Conservation (phyloP, 2,113 vertebrate genomes). For the Eubucco bourcierii region DNA sequence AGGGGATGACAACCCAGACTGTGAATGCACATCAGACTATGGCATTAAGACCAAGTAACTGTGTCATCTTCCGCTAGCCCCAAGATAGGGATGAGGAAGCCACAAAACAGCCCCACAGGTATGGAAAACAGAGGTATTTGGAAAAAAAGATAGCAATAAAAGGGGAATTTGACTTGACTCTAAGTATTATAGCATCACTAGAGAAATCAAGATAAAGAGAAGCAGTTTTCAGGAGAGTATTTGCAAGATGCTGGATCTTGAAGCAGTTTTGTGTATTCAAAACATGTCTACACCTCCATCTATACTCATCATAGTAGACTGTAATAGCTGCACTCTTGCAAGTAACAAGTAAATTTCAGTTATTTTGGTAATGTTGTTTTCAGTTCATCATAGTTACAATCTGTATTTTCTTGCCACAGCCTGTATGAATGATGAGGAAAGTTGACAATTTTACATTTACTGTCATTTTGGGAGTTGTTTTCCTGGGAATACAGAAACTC, state of each 20-base stretch:
- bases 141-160: background rate
- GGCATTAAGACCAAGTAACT: background rate
- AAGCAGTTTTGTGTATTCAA: background rate
- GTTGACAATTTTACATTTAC: conserved; percentile 3
- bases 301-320: background rate
- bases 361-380: conserved; percentile 44
- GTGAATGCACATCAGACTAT: background rate
- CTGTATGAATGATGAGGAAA: background rate
- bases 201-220: background rate
- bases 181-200: background rate
- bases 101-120: background rate
- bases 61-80: background rate
- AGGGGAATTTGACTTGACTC: background rate
- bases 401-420: background rate
- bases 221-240: background rate
- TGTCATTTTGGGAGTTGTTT: background rate
- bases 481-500: background rate
- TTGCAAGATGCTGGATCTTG: background rate
- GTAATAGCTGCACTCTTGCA: background rate
- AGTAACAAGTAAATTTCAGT: conserved; percentile 28
- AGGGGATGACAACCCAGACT: background rate
- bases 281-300: background rate
- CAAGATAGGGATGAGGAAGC: background rate
- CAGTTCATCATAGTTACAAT: conserved; percentile 14
- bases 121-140: background rate